Evolutionary conservation across 2,888 invertebrate species (phyloP), one percentile per base, ranked within the genome.

Genomic region (Stictocephala bisonia): DNA sequence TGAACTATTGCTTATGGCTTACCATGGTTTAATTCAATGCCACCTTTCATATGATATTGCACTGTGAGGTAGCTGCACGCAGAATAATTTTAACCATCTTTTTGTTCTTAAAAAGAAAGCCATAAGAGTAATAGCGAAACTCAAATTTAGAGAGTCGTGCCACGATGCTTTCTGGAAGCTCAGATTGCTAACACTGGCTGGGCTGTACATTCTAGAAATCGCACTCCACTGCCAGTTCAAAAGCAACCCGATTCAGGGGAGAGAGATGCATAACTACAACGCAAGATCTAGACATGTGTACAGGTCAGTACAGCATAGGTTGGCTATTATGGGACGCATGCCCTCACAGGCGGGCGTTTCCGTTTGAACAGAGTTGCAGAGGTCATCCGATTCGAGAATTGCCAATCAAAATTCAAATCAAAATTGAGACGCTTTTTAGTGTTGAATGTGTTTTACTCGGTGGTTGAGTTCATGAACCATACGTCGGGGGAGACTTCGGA

Each of bases 231-330:
- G 56, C 18, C 27, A 29, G 31, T 56, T 29, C 18, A 56, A 56
- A 29, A n/a, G 2, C 9, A 15, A 56, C n/a, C 29, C 3, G 15
- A 56, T 18, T 1, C 56, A 56, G 56, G 56, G 56, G 1, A n/a
- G n/a, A 15, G 56, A 56, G 9, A 18, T 56, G 2, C 56, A 56
- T 11, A 18, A 11, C 9, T 56, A 56, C 18, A 29, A 56, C 6
- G 31, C 56, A 26, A 56, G 29, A 31, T 56, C 29, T 18, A 56
- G 56, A 31, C 27, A 56, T 29, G 13, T 56, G 18, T 56, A 4
- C 31, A 56, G 56, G 31, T 15, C 56, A 22, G 56, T n/a, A 15
- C 56, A 31, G 31, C 56, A 56, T 27, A 56, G 56, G 31, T 56
- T 29, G 7, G 7, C 50, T 4, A 20, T 22, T 20, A 6, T 50